phyloP scores from a whole-genome alignment of 2,797 vertebrate species.

The Platalea minor region DNA sequence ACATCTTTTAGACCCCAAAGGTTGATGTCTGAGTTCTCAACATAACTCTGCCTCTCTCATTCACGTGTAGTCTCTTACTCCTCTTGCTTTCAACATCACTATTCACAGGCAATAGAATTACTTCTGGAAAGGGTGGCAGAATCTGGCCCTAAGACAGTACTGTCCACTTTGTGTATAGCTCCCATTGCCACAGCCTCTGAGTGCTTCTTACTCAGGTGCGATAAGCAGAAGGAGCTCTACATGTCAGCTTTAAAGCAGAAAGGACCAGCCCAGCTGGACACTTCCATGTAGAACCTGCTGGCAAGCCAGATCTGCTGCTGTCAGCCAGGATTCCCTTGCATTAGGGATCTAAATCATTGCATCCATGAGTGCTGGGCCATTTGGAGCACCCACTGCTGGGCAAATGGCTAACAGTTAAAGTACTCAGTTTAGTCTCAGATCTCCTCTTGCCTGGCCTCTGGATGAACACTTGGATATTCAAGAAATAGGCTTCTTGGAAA shows the following conservation, averaged over 20 bases:
- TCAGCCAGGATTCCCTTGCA: not conserved
- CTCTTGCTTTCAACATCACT: not conserved
- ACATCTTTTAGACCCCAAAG: not conserved
- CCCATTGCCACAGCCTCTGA: not conserved
- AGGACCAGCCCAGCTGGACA: not conserved
- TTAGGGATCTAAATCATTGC: not conserved
- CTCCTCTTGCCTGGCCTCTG: not conserved
- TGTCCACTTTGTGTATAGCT: not conserved
- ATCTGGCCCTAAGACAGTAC: not conserved
- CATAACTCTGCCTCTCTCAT: not conserved
- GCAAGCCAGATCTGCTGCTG: not conserved
- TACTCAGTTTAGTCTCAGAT: not conserved
- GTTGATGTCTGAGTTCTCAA: not conserved
- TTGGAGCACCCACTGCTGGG: not conserved
- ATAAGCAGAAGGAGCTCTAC: not conserved
- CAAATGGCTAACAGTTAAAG: not conserved
- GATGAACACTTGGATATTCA: not conserved
- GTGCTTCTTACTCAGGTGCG: not conserved
- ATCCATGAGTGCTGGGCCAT: not conserved
- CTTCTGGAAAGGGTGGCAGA: conserved; percentile 15
- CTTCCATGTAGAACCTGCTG: not conserved
- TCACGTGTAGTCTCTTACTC: not conserved
- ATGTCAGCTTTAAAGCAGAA: not conserved
- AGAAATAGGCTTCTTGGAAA: not conserved
- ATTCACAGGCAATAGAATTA: not conserved